Evolutionary conservation across 2,113 vertebrate genomes (phyloP), one percentile per base, ranked within the genome.

Genomic region (Patagioenas fasciata): DNA sequence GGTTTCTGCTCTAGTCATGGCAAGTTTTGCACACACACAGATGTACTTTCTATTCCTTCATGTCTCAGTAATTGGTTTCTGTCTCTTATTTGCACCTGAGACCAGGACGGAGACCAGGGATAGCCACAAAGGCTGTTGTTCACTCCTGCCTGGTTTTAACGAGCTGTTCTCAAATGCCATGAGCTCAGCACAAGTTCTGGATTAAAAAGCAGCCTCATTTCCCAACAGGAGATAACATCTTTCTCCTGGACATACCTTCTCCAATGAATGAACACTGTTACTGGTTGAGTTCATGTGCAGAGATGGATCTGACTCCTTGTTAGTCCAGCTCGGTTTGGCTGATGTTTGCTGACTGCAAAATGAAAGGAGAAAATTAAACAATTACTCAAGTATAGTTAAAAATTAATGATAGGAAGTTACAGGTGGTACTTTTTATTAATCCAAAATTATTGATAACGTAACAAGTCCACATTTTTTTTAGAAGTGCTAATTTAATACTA

Each of bases 361-460:
- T 24, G 34, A 60, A 54, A 65, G 69, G 50, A 92, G 85, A 71
- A 78, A 87, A 79, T n/a, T 11, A 86, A 95, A 38, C 40, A 42
- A 48, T 74, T 60, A 38, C 64, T 86, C 20, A 64, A 79, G 16
- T 1, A 1, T 11, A 53, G 70, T 87, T 87, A 85, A 50, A 93
- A 93, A 93, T 86, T 70, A 61, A 65, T 72, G 73, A 6, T 2
- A 25, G 70, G 69, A 70, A 26, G 9, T 56, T 69, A 21, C n/a
- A 65, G 61, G 73, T 48, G 31, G 72, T 94, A 23, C 42, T 69
- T 87, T 61, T 24, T 88, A 95, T 87, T 87, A 77, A 93, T 87
- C 77, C 48, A 42, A 34, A 91, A 92, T 89, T 71, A 50, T 61
- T 69, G 72, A 57, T 84, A 34, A 85, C 2, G 11, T 75, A 82